phyloP scores from a whole-genome alignment of 64 coral and sea anemone species.

The Montipora sp. region DNA sequence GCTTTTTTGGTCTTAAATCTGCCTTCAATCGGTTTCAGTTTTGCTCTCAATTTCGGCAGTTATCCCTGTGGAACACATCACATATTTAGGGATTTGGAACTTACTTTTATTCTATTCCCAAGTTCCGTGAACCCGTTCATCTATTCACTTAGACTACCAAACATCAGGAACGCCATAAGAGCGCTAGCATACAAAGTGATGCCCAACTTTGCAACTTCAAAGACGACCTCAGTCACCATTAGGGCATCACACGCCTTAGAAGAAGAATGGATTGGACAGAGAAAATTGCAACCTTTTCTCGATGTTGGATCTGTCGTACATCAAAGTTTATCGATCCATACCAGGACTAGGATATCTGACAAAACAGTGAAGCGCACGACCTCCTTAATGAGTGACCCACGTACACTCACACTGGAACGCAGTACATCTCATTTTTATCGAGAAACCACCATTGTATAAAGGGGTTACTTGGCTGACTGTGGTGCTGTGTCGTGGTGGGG shows the following conservation, averaged over 20 bases:
- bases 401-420: too few relatives aligned
- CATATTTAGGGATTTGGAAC: slow-evolving; percentile 58
- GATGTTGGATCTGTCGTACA: background rate
- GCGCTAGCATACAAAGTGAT: background rate
- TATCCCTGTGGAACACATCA: slow-evolving; percentile 45
- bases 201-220: background rate
- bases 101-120: slow-evolving; percentile 56
- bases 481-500: too few relatives aligned
- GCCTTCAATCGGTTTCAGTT: slow-evolving; percentile 50
- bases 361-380: too few relatives aligned
- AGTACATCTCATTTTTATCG: too few relatives aligned
- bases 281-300: background rate
- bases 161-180: slow-evolving; percentile 49
- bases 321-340: background rate
- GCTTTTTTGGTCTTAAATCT: slow-evolving; percentile 41
- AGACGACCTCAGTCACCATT: background rate
- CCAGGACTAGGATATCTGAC: too few relatives aligned
- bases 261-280: background rate
- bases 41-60: slow-evolving; percentile 51
- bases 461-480: too few relatives aligned
- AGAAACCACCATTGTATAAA: too few relatives aligned
- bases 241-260: background rate
- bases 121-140: slow-evolving; percentile 69
- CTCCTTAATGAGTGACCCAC: too few relatives aligned
- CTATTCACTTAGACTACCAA: slow-evolving; percentile 42